Evolutionary conservation across 2,113 vertebrate genomes (phyloP).

Genomic region (Xiphophorus maculatus): DNA sequence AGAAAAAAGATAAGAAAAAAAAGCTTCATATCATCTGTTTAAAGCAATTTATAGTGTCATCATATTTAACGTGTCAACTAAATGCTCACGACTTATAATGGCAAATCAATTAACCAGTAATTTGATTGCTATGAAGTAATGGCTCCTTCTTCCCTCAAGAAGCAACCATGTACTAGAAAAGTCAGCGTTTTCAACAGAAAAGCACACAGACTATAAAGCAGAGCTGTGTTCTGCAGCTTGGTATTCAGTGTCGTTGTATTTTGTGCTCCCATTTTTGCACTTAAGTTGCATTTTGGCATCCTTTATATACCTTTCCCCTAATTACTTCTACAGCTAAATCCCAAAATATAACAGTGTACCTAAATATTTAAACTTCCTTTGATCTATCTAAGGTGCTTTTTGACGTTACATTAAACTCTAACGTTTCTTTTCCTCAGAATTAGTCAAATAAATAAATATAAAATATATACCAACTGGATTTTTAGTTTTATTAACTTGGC

Average conservation of each 20-base stretch:
- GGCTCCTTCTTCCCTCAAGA: not conserved
- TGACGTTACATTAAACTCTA: slow-evolving; percentile 51
- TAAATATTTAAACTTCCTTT: slow-evolving; percentile 58
- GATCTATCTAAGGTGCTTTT: slow-evolving; percentile 53
- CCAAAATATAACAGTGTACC: slow-evolving; percentile 55
- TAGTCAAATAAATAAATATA: slow-evolving; percentile 7
- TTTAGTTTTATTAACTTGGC: too few species aligned
- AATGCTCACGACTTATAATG: too few species aligned
- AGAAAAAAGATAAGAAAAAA: too few species aligned
- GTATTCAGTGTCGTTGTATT: not conserved
- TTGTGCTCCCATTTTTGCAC: not conserved
- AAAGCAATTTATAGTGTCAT: too few species aligned
- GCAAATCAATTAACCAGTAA: not conserved
- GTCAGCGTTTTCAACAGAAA: not conserved
- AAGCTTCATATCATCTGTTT: too few species aligned
- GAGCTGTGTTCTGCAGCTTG: not conserved
- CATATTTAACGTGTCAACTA: too few species aligned
- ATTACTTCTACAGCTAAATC: not conserved
- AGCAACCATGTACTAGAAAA: not conserved
- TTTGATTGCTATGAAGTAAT: not conserved
- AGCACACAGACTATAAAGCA: not conserved
- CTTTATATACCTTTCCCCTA: not conserved
- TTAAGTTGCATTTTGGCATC: not conserved
- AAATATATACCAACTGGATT: not conserved
- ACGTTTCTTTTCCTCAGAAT: slow-evolving; percentile 40